A percentile compares a stretch with the other conserved stretches of the same genome.
Conservation (phyloP, 2,797 vertebrate genomes). For the Pitangus sulphuratus region DNA sequence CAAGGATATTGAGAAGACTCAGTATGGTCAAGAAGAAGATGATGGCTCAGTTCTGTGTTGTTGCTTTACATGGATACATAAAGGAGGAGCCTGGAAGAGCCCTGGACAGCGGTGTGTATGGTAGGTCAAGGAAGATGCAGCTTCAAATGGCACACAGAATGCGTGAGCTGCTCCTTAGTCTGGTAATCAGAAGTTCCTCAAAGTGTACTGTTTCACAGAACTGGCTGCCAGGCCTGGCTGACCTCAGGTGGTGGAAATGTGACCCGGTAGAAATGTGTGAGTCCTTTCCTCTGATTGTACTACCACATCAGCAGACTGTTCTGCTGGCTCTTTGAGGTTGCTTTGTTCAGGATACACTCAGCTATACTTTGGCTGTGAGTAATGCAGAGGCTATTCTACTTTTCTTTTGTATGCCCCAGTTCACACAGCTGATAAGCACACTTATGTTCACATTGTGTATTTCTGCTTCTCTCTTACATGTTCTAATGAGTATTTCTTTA, state of each 20-base stretch:
- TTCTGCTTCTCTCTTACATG: not conserved
- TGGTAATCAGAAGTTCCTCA: not conserved
- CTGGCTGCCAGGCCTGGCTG: not conserved
- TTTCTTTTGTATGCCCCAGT: not conserved
- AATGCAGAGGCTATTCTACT: conserved; percentile 7
- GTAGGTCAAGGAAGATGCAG: not conserved
- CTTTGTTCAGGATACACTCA: not conserved
- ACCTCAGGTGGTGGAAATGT: not conserved
- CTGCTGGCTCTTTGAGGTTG: not conserved
- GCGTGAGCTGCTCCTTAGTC: not conserved
- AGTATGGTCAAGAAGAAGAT: not conserved
- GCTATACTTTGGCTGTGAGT: not conserved
- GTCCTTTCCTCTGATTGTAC: conserved; percentile 17
- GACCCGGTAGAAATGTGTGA: not conserved
- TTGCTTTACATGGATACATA: not conserved
- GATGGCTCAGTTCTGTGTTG: not conserved
- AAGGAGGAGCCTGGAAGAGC: not conserved
- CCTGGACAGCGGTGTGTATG: not conserved
- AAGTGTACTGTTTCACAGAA: not conserved
- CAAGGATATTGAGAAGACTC: not conserved
- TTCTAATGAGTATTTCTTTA: not conserved
- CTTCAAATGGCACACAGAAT: not conserved
- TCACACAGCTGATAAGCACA: not conserved
- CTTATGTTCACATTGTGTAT: not conserved
- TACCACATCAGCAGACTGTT: fast-evolving